phyloP scores from a whole-genome alignment of 2,113 vertebrate species.

The Cyanoramphus novaezelandiae region DNA sequence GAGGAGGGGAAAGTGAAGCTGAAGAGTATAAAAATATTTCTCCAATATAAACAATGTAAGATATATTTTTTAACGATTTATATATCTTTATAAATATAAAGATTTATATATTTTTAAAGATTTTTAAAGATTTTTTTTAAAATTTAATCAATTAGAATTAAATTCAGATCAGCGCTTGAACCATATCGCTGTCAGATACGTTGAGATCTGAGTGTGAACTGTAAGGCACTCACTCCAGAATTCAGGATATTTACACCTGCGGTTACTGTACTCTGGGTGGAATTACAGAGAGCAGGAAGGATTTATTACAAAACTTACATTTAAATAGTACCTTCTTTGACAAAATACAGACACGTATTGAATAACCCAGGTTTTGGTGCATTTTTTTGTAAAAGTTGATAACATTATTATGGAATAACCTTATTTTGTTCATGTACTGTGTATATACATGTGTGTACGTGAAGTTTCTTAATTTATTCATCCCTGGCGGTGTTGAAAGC shows the following conservation, averaged over 20 bases:
- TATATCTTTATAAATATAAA: too few relatives aligned
- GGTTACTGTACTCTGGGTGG: neutral
- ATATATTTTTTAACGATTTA: neutral
- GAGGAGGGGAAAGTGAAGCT: neutral
- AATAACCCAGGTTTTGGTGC: neutral
- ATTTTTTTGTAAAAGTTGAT: neutral
- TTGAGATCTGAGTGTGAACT: neutral
- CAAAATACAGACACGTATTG: neutral
- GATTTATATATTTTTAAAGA: neutral
- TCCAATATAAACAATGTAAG: neutral
- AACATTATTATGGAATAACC: neutral
- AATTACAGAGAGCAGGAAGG: neutral
- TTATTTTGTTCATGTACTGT: neutral
- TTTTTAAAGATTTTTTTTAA: too few relatives aligned
- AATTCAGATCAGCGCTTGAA: neutral
- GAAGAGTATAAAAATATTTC: neutral
- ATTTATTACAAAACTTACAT: neutral
- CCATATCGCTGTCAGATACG: neutral
- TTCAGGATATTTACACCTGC: neutral
- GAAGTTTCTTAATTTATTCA: neutral
- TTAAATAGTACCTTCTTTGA: neutral
- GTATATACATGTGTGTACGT: neutral
- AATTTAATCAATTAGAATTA: neutral
- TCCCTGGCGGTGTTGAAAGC: too few relatives aligned
- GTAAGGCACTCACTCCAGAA: neutral